phyloP scores from a whole-genome alignment of 2,113 vertebrate genomes.

The Corythoichthys intestinalis region DNA sequence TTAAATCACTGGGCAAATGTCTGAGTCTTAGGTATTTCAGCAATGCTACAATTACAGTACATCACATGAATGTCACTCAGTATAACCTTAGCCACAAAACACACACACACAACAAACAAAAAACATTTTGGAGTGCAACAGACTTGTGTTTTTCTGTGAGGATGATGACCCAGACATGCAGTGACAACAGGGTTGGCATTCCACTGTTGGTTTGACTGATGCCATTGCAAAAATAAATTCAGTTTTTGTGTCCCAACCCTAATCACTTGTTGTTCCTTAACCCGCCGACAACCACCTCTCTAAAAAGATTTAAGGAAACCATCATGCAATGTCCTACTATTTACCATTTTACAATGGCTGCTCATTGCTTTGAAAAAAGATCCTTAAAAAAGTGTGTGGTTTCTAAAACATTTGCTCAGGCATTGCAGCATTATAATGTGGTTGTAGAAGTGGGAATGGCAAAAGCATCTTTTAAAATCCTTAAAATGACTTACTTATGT shows the following conservation, averaged over 20 bases:
- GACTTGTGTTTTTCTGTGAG: background rate
- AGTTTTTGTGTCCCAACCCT: background rate
- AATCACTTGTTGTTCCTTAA: background rate
- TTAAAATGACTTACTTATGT: slow-evolving; percentile 35
- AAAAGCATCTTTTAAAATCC: slow-evolving; percentile 1
- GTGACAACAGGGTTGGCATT: background rate
- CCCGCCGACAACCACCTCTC: background rate
- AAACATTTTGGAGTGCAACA: background rate
- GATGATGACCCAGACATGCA: background rate
- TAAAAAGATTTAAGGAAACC: background rate
- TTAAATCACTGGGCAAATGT: background rate
- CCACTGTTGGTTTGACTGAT: background rate
- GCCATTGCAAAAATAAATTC: background rate
- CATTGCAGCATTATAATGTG: slow-evolving; percentile 20
- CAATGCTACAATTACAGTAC: background rate
- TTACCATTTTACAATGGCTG: background rate
- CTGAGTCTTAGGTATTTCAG: background rate
- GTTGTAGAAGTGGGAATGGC: background rate
- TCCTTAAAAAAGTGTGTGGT: background rate
- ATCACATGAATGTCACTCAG: background rate
- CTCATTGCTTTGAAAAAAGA: background rate
- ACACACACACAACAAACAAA: too few relatives aligned
- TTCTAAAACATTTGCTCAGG: background rate
- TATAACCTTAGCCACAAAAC: background rate
- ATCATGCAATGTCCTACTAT: background rate